Percentiles rank a stretch among this genome's conserved stretches.
These are phyloP conservation scores for Ochlodes sylvanus DNA, from an alignment of 2,888 invertebrate genomes.

Conservation along the genomic window DNA sequence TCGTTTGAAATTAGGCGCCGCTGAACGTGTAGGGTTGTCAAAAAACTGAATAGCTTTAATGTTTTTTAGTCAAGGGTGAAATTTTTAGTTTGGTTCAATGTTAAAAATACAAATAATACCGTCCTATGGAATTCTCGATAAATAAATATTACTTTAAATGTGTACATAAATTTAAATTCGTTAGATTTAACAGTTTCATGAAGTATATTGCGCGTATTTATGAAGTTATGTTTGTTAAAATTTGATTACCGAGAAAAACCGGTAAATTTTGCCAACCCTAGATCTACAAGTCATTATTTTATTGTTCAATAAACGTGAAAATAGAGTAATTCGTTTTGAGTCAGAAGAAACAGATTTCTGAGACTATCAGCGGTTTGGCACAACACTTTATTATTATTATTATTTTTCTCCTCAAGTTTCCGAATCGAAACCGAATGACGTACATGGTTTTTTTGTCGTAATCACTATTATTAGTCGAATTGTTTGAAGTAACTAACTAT, in stretches of 20 bases:
- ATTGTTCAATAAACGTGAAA: slow-evolving; percentile 47
- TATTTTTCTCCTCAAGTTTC: slow-evolving; percentile 27
- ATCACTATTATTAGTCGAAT: background rate
- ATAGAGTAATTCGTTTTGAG: slow-evolving; percentile 45
- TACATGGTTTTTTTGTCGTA: slow-evolving; percentile 9
- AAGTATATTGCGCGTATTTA: too few relatives aligned
- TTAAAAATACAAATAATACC: too few relatives aligned
- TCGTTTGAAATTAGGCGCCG: too few relatives aligned
- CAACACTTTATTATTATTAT: slow-evolving; percentile 28
- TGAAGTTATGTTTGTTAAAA: too few relatives aligned
- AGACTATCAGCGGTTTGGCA: slow-evolving; percentile 32
- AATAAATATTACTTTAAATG: too few relatives aligned
- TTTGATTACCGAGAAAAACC: too few relatives aligned
- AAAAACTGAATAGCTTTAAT: slow-evolving; percentile 1
- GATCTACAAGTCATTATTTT: slow-evolving; percentile 39
- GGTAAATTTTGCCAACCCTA: background rate
- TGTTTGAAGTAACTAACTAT: background rate
- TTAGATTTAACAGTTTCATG: too few relatives aligned
- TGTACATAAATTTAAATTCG: too few relatives aligned
- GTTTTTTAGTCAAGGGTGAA: background rate
- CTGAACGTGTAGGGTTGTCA: too few relatives aligned
- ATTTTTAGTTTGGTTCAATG: too few relatives aligned
- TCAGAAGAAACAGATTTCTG: slow-evolving; percentile 29
- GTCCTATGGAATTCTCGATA: too few relatives aligned
- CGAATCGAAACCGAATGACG: slow-evolving; percentile 13